Evolutionary conservation across 2,113 vertebrate genomes (phyloP), one percentile per base, ranked within the genome.

Genomic region (Onychostoma macrolepis): DNA sequence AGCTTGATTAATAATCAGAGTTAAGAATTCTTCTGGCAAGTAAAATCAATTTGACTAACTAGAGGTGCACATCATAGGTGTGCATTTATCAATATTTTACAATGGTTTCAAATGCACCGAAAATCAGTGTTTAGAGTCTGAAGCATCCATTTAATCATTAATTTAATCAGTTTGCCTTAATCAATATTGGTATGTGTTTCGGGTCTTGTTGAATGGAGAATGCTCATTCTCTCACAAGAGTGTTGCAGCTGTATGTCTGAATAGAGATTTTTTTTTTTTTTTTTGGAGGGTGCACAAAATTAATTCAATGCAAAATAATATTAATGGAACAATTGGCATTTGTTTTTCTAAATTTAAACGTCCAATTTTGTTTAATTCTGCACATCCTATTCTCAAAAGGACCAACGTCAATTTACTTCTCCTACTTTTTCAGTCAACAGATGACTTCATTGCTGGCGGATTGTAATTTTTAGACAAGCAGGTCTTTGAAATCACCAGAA

Each of bases 401-500:
- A n/a, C n/a, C 24, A 77, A 4, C 11, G 6, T 15, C 24, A 48
- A n/a, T 48, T 33, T 50, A 33, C 21, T 79, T 50, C 24, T 50
- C 7, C 1, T 79, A 30, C 9, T 53, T 21, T 56, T 56, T 19
- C 6, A 33, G 43, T 79, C 50, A 26, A 26, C 30, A 38, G 33
- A 38, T 63, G 56, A 67, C 19, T 41, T 38, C 38, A 61, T 67
- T 13, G 19, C 48, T 36, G 56, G 71, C 2, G 4, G 13, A 33
- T 45, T 85, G 71, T 85, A 58, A 85, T 71, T 72, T 38, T 79
- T 26, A 75, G 28, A 79, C 48, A 79, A 56, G 26, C 45, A 79
- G 8, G 48, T 56, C 45, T 56, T 79, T 53, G 48, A 79, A 79
- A 79, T 33, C 28, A 36, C 17, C 28, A 79, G 83, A 17, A 84